These are phyloP conservation scores for Crocuta crocuta DNA, from an alignment of 2,113 vertebrate species.

Conservation along the genomic window DNA sequence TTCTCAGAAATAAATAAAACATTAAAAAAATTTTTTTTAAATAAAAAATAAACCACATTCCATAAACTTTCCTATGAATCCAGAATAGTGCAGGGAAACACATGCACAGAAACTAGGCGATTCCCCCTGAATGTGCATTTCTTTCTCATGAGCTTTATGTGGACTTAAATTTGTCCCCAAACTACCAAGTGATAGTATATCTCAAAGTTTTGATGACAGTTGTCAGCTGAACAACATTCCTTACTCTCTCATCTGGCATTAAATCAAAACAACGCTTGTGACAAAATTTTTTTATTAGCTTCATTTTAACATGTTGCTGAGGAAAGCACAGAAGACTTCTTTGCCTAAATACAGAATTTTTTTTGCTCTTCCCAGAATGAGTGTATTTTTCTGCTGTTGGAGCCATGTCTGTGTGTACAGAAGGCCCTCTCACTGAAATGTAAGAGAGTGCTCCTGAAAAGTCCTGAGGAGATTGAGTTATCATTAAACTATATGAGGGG, in stretches of 20 bases:
- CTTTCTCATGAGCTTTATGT: background rate
- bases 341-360: background rate
- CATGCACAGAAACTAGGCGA: background rate
- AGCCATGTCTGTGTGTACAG: background rate
- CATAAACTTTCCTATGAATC: background rate
- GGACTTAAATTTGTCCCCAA: background rate
- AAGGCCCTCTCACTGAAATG: background rate
- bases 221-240: background rate
- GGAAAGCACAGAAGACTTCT: background rate
- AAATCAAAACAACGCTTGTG: background rate
- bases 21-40: too few relatives aligned
- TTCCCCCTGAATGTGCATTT: background rate
- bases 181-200: background rate
- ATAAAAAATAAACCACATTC: background rate
- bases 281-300: slow-evolving; percentile 5
- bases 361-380: background rate
- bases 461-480: background rate
- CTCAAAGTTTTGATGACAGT: slow-evolving; percentile 37
- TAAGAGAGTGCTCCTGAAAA: background rate
- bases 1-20: too few relatives aligned
- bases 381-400: background rate
- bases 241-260: background rate
- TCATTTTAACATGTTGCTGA: slow-evolving; percentile 7
- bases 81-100: background rate
- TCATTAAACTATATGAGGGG: background rate